Percentiles rank a stretch among this genome's conserved stretches.
Conservation (phyloP, 2,888 invertebrate genomes). For the Phengaris arion region DNA sequence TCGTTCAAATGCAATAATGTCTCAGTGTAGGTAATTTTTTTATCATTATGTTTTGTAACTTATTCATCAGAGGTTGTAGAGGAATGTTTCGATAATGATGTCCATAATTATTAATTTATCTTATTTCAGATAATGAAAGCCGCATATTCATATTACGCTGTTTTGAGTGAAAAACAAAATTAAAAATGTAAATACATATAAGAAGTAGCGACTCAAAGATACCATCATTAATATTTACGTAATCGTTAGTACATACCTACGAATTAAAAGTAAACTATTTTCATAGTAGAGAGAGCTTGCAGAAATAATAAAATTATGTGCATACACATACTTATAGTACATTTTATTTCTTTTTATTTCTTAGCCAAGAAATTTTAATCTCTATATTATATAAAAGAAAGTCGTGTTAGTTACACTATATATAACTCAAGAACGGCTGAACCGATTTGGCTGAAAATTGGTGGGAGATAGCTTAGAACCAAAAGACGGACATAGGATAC, state of each 20-base stretch:
- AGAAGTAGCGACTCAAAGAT: background rate
- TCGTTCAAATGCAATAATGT: background rate
- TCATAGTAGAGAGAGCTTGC: too few relatives aligned
- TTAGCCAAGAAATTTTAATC: background rate
- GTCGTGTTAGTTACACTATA: too few relatives aligned
- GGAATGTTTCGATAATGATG: background rate
- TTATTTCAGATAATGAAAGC: conserved; percentile 70
- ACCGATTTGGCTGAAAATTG: too few relatives aligned
- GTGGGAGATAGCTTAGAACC: too few relatives aligned
- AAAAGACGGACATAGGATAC: too few relatives aligned
- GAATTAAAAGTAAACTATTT: too few relatives aligned
- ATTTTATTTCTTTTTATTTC: background rate
- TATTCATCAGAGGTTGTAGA: background rate
- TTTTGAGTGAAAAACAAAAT: conserved; percentile 56
- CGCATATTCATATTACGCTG: conserved; percentile 66
- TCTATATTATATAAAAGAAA: too few relatives aligned
- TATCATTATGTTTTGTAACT: background rate
- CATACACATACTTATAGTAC: background rate
- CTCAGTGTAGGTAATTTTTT: background rate
- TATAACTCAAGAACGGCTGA: too few relatives aligned
- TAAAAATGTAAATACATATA: conserved; percentile 38
- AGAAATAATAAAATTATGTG: conserved; percentile 2
- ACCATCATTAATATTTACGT: background rate
- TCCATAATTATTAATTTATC: conserved; percentile 30
- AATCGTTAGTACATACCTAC: too few relatives aligned